Base-by-base conservation (phyloP, 2,797 vertebrate species). In the Amblyopsis hoosieri region DNA sequence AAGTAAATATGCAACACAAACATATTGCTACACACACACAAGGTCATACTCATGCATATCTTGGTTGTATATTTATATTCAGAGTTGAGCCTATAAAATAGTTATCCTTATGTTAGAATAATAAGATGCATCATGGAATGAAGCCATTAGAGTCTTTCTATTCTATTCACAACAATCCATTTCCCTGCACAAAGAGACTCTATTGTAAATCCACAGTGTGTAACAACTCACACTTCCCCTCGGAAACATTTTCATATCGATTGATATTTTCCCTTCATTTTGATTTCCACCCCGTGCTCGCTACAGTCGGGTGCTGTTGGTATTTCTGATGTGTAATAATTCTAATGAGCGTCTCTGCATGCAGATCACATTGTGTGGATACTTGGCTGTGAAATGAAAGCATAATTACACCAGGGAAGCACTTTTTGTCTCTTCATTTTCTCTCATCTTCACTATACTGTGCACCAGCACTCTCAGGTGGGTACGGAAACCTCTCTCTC, bases 351-450 rank as follows among this genome's bases (percentile, higher is more conserved):
- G 12, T 71, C 78, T 87, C 72, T 76, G 67, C 72, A 88, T 86
- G 85, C 80, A 52, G 74, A 60, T 61, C 84, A 81, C 88, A 87
- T 86, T 74, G 65, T 75, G 82, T 74, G 80, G 75, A 90, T 82
- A 85, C 86, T 84, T 87, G 83, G 82, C 86, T 85, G 86, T 87
- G 85, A 90, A 89, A 89, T 86, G 84, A 87, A 87, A 86, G 84
- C 83, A 75, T 89, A 89, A 89, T 90, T 86, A 85, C 85, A 86
- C 82, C 78, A 74, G 82, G 83, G 85, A 89, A 82, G 84, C 75
- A 82, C 84, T 84, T 85, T 19, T 83, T 85, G 84, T 90, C 87
- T 87, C 80, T 84, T 87, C 79, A 85, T 87, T 87, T 88, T 80
- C 74, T 81, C 74, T 84, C 79, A 81, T 86, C 79, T 82, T 78